Base-by-base conservation (phyloP, 2,113 vertebrate species). In the Callorhinus ursinus region DNA sequence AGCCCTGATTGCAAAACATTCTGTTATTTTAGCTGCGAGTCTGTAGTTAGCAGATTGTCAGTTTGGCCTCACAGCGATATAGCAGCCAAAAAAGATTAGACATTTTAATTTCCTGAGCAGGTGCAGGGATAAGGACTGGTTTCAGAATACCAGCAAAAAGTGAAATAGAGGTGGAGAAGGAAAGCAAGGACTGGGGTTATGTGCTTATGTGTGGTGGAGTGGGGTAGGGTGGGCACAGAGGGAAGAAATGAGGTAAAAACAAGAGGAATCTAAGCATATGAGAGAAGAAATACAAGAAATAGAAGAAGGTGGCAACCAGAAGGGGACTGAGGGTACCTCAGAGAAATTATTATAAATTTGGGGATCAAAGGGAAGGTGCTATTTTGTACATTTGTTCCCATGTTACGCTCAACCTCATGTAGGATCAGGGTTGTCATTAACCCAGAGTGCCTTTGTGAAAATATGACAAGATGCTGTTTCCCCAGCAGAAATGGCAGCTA, bases 61-160 rank as follows among this genome's bases (percentile, higher is more conserved):
- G 93, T 93, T 86, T 97, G 95, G 96, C 63, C 93, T 95, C 11
- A 0, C n/a, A 83, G 53, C 13, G 0, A 85, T 31, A 28, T 15
- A 49, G 16, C 87, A 86, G 95, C 90, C 93, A 96, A 71, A 80
- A 96, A 93, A 88, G 61, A 93, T 95, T 87, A 92, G 87, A 96
- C 88, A 80, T 88, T 96, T 88, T 96, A 97, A 98, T 96, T 98
- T 97, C 57, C 96, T 86, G 57, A 96, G 96, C 94, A 97, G 95
- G 95, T 95, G 95, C 46, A n/a, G n/a, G 36, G 36, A 65, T 61
- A 72, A 80, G 80, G 61, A 88, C 79, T 84, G 49, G 31, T 92
- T 96, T 92, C 63, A 81, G 36, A 89, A 93, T 33, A 57, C 31
- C 53, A 61, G 46, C 0, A 2, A 90, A 59, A 91, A 86, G 15